Evolutionary conservation across 2,113 vertebrate genomes (phyloP).

Genomic region (Rhineura floridana): DNA sequence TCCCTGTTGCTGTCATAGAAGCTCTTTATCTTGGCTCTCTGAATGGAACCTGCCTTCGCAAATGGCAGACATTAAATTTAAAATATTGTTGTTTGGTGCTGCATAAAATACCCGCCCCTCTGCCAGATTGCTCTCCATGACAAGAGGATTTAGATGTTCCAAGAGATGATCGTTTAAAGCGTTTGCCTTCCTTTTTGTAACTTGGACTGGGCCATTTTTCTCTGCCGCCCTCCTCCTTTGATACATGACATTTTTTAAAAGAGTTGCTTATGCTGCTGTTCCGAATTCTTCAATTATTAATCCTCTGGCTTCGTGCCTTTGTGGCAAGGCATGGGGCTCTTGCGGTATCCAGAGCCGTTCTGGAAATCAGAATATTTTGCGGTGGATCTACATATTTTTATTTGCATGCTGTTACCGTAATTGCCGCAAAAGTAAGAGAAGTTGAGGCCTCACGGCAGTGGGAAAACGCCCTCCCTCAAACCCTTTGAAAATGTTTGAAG

Average conservation of each 20-base stretch:
- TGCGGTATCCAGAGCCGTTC: not conserved
- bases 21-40: not conserved
- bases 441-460: too few relatives aligned
- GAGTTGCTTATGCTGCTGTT: not conserved
- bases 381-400: not conserved
- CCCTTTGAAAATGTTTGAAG: not conserved
- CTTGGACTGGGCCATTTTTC: not conserved
- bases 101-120: too few relatives aligned
- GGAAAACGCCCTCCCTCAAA: not conserved
- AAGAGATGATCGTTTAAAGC: not conserved
- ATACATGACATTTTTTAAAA: not conserved
- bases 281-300: not conserved
- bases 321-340: not conserved
- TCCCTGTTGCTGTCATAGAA: not conserved
- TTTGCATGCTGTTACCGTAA: not conserved
- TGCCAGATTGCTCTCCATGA: not conserved
- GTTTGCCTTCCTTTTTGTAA: not conserved
- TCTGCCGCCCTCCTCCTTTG: not conserved
- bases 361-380: not conserved
- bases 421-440: not conserved
- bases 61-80: not conserved
- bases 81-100: too few relatives aligned
- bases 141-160: not conserved
- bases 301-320: not conserved
- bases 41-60: not conserved